These are phyloP conservation scores for Microtus montanus DNA, from an alignment of 2,113 vertebrate species.

Conservation along the genomic window DNA sequence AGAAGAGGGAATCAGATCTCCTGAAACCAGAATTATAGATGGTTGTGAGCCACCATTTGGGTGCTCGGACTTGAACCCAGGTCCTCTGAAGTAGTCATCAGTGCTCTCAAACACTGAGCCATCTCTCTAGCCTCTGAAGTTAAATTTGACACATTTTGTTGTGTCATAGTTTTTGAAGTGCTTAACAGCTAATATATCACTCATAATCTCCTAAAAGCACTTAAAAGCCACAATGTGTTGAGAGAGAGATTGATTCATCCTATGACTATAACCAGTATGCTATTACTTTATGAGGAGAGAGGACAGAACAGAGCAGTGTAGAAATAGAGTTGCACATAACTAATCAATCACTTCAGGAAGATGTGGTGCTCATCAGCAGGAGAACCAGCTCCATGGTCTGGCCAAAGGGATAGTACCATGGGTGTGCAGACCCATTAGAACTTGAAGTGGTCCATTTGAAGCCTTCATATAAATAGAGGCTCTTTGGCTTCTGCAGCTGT, in stretches of 20 bases:
- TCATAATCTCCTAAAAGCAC: slow-evolving; percentile 20
- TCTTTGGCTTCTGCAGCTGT: neutral
- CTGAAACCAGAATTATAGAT: neutral
- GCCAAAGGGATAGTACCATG: neutral
- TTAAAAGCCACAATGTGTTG: neutral
- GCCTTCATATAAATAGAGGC: neutral
- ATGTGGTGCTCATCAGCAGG: neutral
- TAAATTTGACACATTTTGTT: slow-evolving; percentile 3
- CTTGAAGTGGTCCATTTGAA: neutral
- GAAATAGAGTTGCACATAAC: neutral
- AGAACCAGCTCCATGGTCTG: neutral
- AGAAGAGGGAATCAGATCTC: neutral
- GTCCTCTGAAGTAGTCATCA: neutral
- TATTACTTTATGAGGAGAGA: neutral
- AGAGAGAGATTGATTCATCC: neutral
- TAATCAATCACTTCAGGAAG: neutral
- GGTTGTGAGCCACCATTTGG: neutral
- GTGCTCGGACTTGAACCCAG: neutral
- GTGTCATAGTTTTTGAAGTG: neutral
- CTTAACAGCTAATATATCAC: neutral
- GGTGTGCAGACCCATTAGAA: neutral
- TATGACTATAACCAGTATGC: neutral
- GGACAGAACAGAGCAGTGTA: neutral
- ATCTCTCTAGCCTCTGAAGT: neutral
- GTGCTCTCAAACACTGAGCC: neutral